Base-by-base conservation (phyloP, 2,797 vertebrate genomes). In the Toxotes lorentzi region DNA sequence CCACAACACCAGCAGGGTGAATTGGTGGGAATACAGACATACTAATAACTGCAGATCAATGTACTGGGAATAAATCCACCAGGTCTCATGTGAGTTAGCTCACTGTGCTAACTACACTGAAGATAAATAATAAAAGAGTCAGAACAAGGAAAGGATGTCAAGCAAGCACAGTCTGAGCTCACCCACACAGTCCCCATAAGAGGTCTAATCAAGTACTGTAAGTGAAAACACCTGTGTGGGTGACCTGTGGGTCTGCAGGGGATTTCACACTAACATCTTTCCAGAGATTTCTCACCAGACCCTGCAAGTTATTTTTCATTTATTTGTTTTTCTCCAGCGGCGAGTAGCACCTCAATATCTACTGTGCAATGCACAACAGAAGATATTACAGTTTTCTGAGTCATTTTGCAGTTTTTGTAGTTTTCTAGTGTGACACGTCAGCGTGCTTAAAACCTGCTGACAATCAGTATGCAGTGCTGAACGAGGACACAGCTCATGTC, bases 1-100 rank as follows among this genome's bases (percentile, higher is more conserved):
- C 74, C 64, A 70, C 51, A 82, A 69, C 30, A 87, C 50, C 51
- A 76, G 65, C 32, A 40, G 12, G n/a, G 13, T 32, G 50, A 7
- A 79, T 62, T 35, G 61, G 32, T 59, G 63, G 61, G 56, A 66
- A 72, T 32, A 62, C 51, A 67, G 74, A 66, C 24, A 70, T 13
- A 62, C 10, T 5, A 32, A 17, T 60, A 47, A 27, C 54, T 53
- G n/a, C 50, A 59, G 70, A 54, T 71, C 73, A 69, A 17, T 27
- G 51, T 7, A 21, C 12, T 67, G 79, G 64, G 51, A 75, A 57
- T 7, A 73, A 0, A 19, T 24, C 38, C 54, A 72, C 21, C 24
- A 43, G 4, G 30, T 57, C 27, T 23, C 35, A 32, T n/a, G n/a
- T 54, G 17, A 40, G 48, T 41, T 1, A 64, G 38, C 21, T 40